Evolutionary conservation across 2,888 invertebrate species (phyloP).

Genomic region (Eudasyphora cyanicolor): DNA sequence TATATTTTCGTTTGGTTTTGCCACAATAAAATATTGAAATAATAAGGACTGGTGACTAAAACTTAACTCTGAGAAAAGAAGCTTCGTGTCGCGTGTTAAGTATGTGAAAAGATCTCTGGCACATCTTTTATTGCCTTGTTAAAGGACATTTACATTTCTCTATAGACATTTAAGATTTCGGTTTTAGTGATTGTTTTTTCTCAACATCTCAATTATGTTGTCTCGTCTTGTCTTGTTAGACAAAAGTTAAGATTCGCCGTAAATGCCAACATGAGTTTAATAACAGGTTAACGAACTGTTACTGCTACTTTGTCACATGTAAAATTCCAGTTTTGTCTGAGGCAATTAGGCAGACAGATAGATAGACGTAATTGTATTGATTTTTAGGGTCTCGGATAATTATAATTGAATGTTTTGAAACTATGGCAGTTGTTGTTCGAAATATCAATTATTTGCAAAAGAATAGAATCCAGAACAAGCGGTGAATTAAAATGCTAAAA

Average conservation of each 20-base stretch:
- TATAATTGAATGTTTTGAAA: no score
- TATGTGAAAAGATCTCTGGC: background rate
- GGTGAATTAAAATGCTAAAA: no score
- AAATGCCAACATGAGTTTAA: background rate
- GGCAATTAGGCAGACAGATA: no score
- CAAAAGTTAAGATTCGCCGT: background rate
- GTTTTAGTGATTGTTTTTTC: background rate
- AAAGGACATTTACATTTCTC: background rate
- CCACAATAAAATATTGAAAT: background rate
- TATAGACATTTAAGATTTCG: background rate
- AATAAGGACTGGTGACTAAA: background rate
- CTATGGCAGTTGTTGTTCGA: no score
- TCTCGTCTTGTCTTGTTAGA: background rate
- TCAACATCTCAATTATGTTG: slow-evolving; percentile 10
- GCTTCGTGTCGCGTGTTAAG: background rate
- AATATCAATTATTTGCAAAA: no score
- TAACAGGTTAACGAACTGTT: background rate
- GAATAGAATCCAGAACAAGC: no score
- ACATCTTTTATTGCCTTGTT: background rate
- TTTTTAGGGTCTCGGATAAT: no score
- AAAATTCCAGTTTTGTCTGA: no score
- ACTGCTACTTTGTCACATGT: background rate
- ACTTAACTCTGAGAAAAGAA: background rate
- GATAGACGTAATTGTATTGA: no score
- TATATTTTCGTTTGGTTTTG: no score